Evolutionary conservation across 2,888 invertebrate genomes (phyloP).

Genomic region (Eremobia ochroleuca): DNA sequence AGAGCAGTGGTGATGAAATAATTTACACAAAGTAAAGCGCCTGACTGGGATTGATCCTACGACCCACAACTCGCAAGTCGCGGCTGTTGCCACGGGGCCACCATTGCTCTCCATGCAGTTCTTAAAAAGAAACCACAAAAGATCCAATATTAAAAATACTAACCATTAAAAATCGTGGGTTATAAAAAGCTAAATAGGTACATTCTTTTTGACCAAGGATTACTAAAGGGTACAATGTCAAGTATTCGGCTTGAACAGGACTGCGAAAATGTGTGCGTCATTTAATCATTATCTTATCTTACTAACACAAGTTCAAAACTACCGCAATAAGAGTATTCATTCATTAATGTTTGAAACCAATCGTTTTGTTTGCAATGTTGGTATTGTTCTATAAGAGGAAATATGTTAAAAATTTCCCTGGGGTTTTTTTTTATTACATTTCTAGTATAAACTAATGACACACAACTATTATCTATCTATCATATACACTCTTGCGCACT

Average conservation of each 20-base stretch:
- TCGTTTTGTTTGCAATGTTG: background rate
- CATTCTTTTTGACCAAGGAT: constrained; percentile 13
- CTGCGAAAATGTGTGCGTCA: constrained; percentile 4
- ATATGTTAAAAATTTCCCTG: background rate
- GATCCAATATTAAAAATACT: background rate
- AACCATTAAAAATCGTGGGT: constrained; percentile 9
- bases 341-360: background rate
- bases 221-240: constrained; percentile 9
- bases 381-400: background rate
- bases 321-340: background rate
- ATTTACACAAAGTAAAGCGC: no score
- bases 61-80: no score
- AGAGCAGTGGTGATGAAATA: no score
- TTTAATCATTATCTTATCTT: no score
- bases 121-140: background rate
- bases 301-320: background rate
- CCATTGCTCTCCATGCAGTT: background rate
- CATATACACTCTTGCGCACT: background rate
- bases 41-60: no score
- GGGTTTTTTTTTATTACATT: no score
- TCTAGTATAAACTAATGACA: background rate
- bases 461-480: background rate
- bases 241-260: background rate
- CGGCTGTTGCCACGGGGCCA: no score
- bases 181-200: constrained; percentile 18